Conservation (phyloP, 2,888 invertebrate species). For the Argyra leucocephala region DNA sequence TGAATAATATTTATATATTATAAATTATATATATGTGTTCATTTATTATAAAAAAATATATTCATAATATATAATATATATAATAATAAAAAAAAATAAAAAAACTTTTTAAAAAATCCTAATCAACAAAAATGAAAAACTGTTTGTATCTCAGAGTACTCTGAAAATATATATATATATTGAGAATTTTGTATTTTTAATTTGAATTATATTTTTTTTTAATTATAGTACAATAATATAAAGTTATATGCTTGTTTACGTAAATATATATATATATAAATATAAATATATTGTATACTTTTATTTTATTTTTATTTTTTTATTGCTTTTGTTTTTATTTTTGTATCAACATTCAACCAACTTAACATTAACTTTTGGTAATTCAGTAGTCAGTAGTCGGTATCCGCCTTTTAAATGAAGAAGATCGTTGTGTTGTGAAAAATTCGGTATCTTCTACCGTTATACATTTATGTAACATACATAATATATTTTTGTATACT, state of each 20-base stretch:
- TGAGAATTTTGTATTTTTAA: too few relatives aligned
- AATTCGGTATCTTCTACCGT: not conserved
- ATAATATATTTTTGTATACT: too few relatives aligned
- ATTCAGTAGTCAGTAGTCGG: slow-evolving; percentile 5
- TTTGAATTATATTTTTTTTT: too few relatives aligned
- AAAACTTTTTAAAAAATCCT: not conserved
- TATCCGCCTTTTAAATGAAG: slow-evolving; percentile 11
- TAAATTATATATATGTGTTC: too few relatives aligned
- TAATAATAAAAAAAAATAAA: not conserved
- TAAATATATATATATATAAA: too few relatives aligned
- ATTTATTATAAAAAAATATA: not conserved
- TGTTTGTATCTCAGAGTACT: not conserved
- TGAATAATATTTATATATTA: too few relatives aligned
- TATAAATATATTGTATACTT: too few relatives aligned
- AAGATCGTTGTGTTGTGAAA: slow-evolving; percentile 3
- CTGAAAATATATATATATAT: too few relatives aligned
- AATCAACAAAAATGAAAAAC: not conserved
- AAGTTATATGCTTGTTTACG: too few relatives aligned
- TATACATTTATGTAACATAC: not conserved
- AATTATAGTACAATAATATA: too few relatives aligned
- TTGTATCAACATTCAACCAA: not conserved
- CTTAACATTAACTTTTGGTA: too few relatives aligned
- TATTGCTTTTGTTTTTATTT: not conserved
- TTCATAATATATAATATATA: not conserved
- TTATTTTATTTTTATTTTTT: not conserved